Conservation (phyloP, 1,140 invertebrate genomes). For the Musca vetustissima region DNA sequence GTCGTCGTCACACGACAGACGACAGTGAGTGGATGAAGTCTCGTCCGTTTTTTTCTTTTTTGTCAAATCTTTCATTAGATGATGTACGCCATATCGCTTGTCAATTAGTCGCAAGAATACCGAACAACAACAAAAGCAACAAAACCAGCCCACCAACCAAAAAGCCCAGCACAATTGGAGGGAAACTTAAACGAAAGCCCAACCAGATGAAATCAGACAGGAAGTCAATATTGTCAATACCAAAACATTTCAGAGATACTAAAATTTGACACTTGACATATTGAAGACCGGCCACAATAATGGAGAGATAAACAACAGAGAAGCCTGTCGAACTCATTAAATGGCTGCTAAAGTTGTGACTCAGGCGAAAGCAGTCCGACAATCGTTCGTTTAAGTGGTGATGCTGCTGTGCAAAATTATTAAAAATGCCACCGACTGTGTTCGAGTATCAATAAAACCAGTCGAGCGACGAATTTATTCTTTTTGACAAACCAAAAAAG, state of each 20-base stretch:
- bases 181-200: too few relatives aligned
- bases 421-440: slow-evolving; percentile 20
- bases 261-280: slow-evolving; percentile 22
- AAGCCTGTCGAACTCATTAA: too few relatives aligned
- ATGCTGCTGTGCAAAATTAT: slow-evolving; percentile 10
- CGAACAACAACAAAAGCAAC: too few relatives aligned
- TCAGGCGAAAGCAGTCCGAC: background rate
- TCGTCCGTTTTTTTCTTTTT: background rate
- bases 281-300: slow-evolving; percentile 19
- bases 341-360: too few relatives aligned
- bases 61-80: slow-evolving; percentile 11
- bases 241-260: background rate
- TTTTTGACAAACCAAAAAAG: background rate
- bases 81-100: slow-evolving; percentile 19
- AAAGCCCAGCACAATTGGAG: too few relatives aligned
- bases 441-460: slow-evolving; percentile 12
- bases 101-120: slow-evolving; percentile 8
- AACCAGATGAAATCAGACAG: slow-evolving; percentile 10
- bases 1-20: background rate
- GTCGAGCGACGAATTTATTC: background rate
- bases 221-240: slow-evolving; percentile 20
- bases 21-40: background rate
- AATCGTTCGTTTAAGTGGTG: background rate
- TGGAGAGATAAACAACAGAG: slow-evolving; percentile 17
- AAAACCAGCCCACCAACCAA: too few relatives aligned